Conservation (phyloP, 2,797 vertebrate genomes). For the Takifugu rubripes region DNA sequence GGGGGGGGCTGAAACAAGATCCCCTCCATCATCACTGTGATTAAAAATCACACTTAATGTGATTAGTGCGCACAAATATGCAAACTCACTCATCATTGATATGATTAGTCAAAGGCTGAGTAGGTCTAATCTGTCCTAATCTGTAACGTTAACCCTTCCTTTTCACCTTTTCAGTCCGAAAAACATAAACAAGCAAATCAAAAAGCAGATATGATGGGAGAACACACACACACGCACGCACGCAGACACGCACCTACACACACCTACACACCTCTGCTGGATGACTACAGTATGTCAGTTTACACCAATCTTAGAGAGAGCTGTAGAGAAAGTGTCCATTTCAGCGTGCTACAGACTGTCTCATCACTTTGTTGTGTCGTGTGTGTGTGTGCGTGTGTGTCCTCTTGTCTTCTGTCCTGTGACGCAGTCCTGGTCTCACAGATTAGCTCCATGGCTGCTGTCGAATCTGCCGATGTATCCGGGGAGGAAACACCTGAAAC, state of each 20-base stretch:
- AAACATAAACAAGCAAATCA: too few relatives aligned
- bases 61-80: constrained; percentile 18
- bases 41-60: constrained; percentile 10
- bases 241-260: too few relatives aligned
- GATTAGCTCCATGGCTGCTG: too few relatives aligned
- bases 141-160: constrained; percentile 11
- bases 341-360: too few relatives aligned
- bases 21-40: background rate
- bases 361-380: too few relatives aligned
- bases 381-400: too few relatives aligned
- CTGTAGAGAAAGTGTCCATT: too few relatives aligned
- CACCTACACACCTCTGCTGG: too few relatives aligned
- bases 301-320: too few relatives aligned
- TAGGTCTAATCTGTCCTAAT: constrained; percentile 22
- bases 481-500: constrained; percentile 30
- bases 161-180: constrained; percentile 8
- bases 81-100: constrained; percentile 12
- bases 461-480: constrained; percentile 20
- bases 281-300: too few relatives aligned
- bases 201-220: background rate
- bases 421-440: too few relatives aligned
- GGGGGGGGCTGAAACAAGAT: background rate
- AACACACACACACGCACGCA: background rate
- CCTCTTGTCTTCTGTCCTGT: too few relatives aligned
- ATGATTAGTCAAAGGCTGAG: constrained; percentile 26